A percentile compares a stretch with the other conserved stretches of the same genome.
phyloP scores from a whole-genome alignment of 2,888 invertebrate genomes.

The Leptopilina syphax region DNA sequence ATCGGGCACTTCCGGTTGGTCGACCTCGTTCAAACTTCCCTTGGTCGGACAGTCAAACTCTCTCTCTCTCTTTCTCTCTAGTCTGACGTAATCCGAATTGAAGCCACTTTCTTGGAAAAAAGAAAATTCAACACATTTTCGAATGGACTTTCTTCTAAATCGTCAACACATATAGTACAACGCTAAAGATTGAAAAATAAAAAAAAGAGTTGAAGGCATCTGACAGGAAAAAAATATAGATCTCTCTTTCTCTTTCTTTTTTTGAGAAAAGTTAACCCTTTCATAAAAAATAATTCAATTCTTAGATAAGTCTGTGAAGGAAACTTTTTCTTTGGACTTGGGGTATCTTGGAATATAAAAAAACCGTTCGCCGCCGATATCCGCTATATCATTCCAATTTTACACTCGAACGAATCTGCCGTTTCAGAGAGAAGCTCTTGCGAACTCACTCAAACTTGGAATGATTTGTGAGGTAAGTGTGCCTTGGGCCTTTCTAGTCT shows the following conservation, averaged over 20 bases:
- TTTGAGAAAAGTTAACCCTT: conserved; percentile 33
- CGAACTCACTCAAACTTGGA: conserved; percentile 69
- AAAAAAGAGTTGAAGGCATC: neutral
- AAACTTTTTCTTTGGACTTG: conserved; percentile 63
- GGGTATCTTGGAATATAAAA: conserved; percentile 47
- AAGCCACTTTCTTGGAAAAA: neutral
- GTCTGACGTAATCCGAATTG: neutral
- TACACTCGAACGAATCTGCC: conserved; percentile 68
- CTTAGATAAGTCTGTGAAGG: conserved; percentile 59
- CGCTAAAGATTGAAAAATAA: neutral
- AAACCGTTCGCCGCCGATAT: conserved; percentile 54
- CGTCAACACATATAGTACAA: neutral
- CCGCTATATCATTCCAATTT: conserved; percentile 75
- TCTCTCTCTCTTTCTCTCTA: conserved; percentile 25
- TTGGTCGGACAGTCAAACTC: conserved; percentile 40
- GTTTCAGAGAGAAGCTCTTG: conserved; percentile 62
- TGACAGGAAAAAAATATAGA: conserved; percentile 1
- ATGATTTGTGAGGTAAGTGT: conserved; percentile 70
- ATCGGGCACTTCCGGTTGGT: conserved; percentile 47
- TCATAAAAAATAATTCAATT: conserved; percentile 67
- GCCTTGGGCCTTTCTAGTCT: conserved; percentile 48
- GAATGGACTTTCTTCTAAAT: too few relatives aligned
- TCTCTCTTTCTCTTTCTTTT: neutral
- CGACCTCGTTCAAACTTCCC: conserved; percentile 35
- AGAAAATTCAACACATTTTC: too few relatives aligned